Evolutionary conservation across 2,888 invertebrate species (phyloP).

Genomic region (Labia minor): DNA sequence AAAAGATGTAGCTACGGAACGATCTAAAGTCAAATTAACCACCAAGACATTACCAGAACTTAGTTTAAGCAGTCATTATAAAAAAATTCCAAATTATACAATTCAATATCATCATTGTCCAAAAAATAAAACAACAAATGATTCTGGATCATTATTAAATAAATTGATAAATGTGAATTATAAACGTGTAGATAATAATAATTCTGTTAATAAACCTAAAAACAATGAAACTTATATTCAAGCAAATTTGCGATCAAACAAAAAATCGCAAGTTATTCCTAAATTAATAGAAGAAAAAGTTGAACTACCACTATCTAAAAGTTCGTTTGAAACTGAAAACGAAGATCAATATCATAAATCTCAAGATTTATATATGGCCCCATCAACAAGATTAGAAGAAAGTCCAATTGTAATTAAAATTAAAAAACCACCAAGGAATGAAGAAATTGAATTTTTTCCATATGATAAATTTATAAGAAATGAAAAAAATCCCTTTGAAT

Average conservation of each 20-base stretch:
- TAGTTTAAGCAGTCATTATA: not conserved
- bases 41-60: not conserved
- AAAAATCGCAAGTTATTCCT: not conserved
- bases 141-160: no score
- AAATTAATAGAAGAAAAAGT: not conserved
- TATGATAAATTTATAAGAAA: not conserved
- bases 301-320: not conserved
- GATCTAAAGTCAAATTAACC: not conserved
- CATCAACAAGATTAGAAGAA: not conserved
- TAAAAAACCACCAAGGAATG: not conserved
- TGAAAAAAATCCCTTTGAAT: no score
- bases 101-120: no score
- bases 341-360: not conserved
- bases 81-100: no score
- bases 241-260: no score
- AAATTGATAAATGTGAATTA: no score
- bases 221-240: no score
- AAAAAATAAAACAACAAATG: no score
- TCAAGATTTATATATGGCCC: not conserved
- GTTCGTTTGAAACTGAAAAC: not conserved
- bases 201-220: no score
- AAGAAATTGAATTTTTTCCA: not conserved
- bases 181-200: no score
- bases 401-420: not conserved
- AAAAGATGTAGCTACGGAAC: not conserved